phyloP scores from a whole-genome alignment of 2,113 vertebrate genomes.

The Hiodon alosoides region DNA sequence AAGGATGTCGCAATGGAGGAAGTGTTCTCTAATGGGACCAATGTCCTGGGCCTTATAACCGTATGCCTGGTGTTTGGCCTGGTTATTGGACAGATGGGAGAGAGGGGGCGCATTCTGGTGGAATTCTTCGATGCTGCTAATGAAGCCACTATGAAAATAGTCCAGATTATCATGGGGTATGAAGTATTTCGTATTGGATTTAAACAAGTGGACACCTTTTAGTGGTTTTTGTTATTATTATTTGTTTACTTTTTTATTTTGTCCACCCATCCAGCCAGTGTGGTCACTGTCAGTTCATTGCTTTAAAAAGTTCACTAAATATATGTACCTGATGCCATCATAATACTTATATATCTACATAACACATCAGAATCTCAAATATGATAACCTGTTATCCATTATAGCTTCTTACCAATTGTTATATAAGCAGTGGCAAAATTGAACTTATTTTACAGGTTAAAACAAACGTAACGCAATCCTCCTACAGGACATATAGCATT shows the following conservation, averaged over 20 bases:
- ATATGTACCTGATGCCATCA: too few species aligned
- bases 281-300: too few species aligned
- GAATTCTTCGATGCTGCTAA: conserved; percentile 78
- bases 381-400: too few species aligned
- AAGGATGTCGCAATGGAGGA: conserved; percentile 68
- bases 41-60: conserved; percentile 73
- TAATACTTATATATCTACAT: too few species aligned
- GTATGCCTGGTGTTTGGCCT: conserved; percentile 77
- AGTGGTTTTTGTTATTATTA: not conserved
- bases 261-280: too few species aligned
- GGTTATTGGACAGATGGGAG: conserved; percentile 76
- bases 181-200: conserved; percentile 22
- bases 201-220: not conserved
- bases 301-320: too few species aligned
- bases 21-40: conserved; percentile 66
- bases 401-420: too few species aligned
- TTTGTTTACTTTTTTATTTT: not conserved
- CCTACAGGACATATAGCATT: too few species aligned
- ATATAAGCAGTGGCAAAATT: too few species aligned
- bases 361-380: too few species aligned
- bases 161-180: conserved; percentile 81
- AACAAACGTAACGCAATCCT: too few species aligned
- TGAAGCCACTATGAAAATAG: conserved; percentile 77
- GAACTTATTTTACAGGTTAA: too few species aligned
- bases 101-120: conserved; percentile 68